Evolutionary conservation across 1,140 invertebrate genomes (phyloP).

Genomic region (Helicoverpa armigera): DNA sequence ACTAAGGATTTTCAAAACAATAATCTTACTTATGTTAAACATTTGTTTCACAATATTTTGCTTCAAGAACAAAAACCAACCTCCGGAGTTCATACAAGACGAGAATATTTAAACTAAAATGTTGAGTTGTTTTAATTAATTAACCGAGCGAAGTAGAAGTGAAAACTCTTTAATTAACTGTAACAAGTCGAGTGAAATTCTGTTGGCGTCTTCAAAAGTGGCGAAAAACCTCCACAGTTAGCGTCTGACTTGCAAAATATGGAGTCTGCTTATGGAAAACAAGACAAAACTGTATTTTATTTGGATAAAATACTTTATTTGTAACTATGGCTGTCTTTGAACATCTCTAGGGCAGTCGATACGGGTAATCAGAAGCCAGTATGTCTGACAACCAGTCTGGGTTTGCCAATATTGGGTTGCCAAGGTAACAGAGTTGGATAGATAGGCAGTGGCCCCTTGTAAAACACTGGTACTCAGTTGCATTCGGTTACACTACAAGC

Average conservation of each 20-base stretch:
- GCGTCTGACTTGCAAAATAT: background rate
- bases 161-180: slow-evolving; percentile 69
- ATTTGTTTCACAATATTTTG: background rate
- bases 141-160: slow-evolving; percentile 64
- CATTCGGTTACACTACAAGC: too few relatives aligned
- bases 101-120: background rate
- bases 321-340: too few relatives aligned
- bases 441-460: too few relatives aligned
- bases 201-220: slow-evolving; percentile 1
- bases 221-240: background rate
- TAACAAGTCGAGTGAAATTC: slow-evolving; percentile 52
- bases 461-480: too few relatives aligned
- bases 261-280: background rate
- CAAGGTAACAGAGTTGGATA: too few relatives aligned
- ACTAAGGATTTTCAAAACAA: too few relatives aligned
- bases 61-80: background rate
- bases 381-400: too few relatives aligned
- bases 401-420: too few relatives aligned
- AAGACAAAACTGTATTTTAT: background rate
- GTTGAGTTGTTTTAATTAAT: slow-evolving; percentile 61
- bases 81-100: background rate
- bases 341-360: too few relatives aligned
- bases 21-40: too few relatives aligned
- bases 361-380: too few relatives aligned
- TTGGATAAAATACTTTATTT: background rate